These are phyloP conservation scores for Lithophane semibrunnea DNA, from an alignment of 2,888 invertebrate genomes.

Conservation along the genomic window DNA sequence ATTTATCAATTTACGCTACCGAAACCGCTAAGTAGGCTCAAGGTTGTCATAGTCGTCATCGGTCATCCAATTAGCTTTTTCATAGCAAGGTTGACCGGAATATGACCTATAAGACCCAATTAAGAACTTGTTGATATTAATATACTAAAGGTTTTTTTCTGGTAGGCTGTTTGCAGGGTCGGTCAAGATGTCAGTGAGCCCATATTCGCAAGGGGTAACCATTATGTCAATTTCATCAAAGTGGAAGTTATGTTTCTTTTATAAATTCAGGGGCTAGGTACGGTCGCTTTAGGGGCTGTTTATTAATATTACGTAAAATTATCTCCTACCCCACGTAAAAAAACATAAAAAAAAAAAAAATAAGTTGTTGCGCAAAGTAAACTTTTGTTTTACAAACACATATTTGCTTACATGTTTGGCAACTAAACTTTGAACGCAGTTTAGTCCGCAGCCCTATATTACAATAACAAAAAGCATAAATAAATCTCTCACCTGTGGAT, in stretches of 20 bases:
- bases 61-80: conserved; percentile 32
- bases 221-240: too few species aligned
- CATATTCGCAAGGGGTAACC: too few species aligned
- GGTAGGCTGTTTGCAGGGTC: background rate
- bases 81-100: conserved; percentile 14
- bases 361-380: background rate
- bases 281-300: too few species aligned
- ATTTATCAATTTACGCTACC: conserved; percentile 28
- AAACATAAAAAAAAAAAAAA: background rate
- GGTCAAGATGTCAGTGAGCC: background rate
- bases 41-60: conserved; percentile 4
- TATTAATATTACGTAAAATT: too few species aligned
- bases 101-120: conserved; percentile 23
- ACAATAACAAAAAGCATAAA: background rate
- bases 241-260: too few species aligned
- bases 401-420: background rate
- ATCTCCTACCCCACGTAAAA: too few species aligned
- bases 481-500: conserved; percentile 80
- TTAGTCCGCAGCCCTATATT: background rate
- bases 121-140: background rate
- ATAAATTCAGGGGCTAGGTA: too few species aligned
- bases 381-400: background rate
- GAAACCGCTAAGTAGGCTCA: background rate
- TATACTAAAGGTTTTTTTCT: background rate
- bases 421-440: background rate